Evolutionary conservation across 2,797 vertebrate genomes (phyloP), one percentile per base, ranked within the genome.

Genomic region (Chelmon rostratus): DNA sequence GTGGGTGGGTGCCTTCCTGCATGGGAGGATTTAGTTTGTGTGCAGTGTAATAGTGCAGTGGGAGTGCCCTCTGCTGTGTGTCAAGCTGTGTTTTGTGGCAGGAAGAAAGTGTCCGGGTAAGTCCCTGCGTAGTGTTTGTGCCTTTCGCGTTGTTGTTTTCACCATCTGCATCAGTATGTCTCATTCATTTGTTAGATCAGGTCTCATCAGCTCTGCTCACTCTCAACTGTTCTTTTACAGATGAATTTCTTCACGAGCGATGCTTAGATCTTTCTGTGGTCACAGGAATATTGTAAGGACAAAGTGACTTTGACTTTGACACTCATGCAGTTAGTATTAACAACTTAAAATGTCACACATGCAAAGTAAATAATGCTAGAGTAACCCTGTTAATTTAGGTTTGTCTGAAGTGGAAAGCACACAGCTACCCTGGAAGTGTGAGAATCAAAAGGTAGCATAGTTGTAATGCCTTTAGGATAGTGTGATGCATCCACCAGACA

Each of bases 61-160:
- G 75, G 83, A 63, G 76, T 72, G 2, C 63, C 63, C 0, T 13
- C 44, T 49, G 58, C 57, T 59, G 73, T 10, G 8, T 65, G 50
- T 56, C 52, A 76, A 82, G 40, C 59, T 58, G 57, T 61, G 25
- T 70, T 40, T 71, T 83, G 67, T 77, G 57, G 82, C 73, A 84
- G 76, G 53, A 78, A 79, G 68, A 59, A 50, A n/a, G 57, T 65
- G 28, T 79, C 65, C 66, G 31, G 86, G 91, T 93, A 21, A 91
- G 89, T 84, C 47, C 18, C 25, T 16, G 8, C n/a, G 2, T 18
- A 4, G 37, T 21, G 58, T 78, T 69, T 68, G n/a, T 71, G 12
- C 10, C 31, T 52, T 76, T 77, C 15, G 53, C 23, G 25, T 65
- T 3, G 13, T 73, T 61, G 16, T 33, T 68, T 23, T 74, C 7